Base-by-base conservation (phyloP, 2,113 vertebrate species). In the Ictidomys tridecemlineatus region DNA sequence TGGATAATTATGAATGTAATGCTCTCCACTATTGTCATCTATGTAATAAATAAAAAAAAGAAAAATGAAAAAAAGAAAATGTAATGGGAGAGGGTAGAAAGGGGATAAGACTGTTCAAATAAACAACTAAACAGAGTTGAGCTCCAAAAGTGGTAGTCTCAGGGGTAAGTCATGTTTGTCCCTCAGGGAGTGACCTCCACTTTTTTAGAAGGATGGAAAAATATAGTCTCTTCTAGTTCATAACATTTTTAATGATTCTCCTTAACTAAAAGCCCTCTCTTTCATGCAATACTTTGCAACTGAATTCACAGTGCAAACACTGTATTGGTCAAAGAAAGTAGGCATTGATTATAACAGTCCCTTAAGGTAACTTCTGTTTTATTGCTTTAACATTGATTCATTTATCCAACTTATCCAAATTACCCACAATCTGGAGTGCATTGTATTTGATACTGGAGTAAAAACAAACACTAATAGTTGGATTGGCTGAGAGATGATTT, bases 381-480 rank as follows among this genome's bases (percentile, higher is more conserved):
- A 45, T 37, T 87, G 12, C 76, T 84, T 78, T 42, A 86, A 89
- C 69, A 84, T 30, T 61, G 79, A 79, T 86, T 92, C 74, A 37
- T 78, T 72, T 78, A 80, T 77, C 82, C 22, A 72, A 22, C 11
- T 86, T 80, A 79, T 51, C 4, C 12, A 67, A 93, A 91, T 34
- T 34, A 6, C 37, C 56, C 69, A 24, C 56, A 77, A 17, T 2
- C 1, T 48, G 61, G 42, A 87, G 11, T 77, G 30, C 2, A 32
- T 45, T 20, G 20, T 34, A 20, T 45, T 45, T 20, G 51, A 90
- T 37, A 22, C 22, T 9, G 22, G 65, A 26, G 4, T 61, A 37
- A 48, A 93, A 89, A 42, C 34, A 84, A 42, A 83, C 9, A 56
- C 17, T 32, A 80, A 91, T 12, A 63, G 22, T 58, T 34, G 42